Conservation (phyloP, 2,888 invertebrate species). For the Sepiola atlantica region DNA sequence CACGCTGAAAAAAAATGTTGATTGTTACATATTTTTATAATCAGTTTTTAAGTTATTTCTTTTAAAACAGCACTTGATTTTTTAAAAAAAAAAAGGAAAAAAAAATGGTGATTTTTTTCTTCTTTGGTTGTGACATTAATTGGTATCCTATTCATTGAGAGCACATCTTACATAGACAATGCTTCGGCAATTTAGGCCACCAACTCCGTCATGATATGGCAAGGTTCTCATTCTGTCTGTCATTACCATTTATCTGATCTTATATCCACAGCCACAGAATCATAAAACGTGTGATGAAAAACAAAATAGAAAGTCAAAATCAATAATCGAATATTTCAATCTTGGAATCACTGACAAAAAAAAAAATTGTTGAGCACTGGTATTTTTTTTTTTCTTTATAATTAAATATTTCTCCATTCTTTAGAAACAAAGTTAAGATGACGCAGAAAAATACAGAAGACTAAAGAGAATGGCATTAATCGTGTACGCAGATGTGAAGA, state of each 20-base stretch:
- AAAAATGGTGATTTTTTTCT: too few relatives aligned
- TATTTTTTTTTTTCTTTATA: not conserved
- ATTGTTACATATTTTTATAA: not conserved
- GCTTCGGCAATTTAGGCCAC: not conserved
- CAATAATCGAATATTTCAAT: not conserved
- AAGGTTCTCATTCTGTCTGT: not conserved
- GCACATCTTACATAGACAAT: not conserved
- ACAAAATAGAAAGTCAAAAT: not conserved
- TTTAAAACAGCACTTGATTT: not conserved
- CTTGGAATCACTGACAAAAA: not conserved
- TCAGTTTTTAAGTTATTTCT: not conserved
- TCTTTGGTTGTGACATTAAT: not conserved
- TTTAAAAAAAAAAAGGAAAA: not conserved
- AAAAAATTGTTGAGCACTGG: not conserved
- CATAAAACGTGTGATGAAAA: not conserved
- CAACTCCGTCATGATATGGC: not conserved
- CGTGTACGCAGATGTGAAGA: slow-evolving; percentile 82
- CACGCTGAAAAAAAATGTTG: not conserved
- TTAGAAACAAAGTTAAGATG: not conserved
- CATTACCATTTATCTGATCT: not conserved
- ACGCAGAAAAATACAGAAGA: not conserved
- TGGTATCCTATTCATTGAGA: not conserved
- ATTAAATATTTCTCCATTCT: not conserved
- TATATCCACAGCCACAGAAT: not conserved
- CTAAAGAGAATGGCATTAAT: not conserved